Percentiles rank a stretch among this genome's conserved stretches.
Evolutionary conservation across 64 coral and sea anemone genomes (phyloP).

Genomic region (Montipora sp.): DNA sequence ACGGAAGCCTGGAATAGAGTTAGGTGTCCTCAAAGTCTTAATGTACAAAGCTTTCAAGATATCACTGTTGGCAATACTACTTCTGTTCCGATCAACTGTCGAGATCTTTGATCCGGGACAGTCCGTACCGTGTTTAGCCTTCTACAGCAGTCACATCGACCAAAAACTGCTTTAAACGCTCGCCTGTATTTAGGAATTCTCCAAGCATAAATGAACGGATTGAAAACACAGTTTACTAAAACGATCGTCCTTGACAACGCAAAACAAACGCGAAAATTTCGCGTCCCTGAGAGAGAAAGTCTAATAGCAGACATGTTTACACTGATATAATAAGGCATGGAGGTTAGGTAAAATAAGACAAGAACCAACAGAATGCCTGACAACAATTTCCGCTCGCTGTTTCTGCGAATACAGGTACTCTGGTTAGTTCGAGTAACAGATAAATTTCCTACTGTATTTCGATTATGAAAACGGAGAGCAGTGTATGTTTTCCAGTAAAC

Average conservation of each 20-base stretch:
- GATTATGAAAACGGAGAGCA: constrained; percentile 1
- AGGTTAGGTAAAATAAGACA: neutral
- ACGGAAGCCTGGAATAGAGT: neutral
- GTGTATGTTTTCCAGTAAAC: constrained; percentile 41
- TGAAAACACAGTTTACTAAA: constrained; percentile 6
- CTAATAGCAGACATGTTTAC: neutral
- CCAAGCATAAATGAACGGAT: constrained; percentile 23
- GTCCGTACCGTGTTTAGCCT: neutral
- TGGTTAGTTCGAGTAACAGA: neutral
- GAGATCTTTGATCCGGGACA: neutral
- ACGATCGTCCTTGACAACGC: neutral
- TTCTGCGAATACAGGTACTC: neutral
- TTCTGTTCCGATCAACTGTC: too few relatives aligned
- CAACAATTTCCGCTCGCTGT: constrained; percentile 5
- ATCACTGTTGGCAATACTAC: too few relatives aligned
- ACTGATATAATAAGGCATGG: neutral
- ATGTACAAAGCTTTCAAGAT: neutral
- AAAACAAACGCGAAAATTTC: neutral
- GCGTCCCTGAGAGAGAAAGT: neutral
- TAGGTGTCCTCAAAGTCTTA: neutral
- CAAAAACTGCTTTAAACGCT: constrained; percentile 12
- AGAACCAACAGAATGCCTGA: constrained; percentile 14
- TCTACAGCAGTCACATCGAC: neutral
- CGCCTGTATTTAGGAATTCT: constrained; percentile 22
- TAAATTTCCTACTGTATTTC: neutral